Evolutionary conservation across 2,113 vertebrate genomes (phyloP).

Genomic region (Vireo altiloquus): DNA sequence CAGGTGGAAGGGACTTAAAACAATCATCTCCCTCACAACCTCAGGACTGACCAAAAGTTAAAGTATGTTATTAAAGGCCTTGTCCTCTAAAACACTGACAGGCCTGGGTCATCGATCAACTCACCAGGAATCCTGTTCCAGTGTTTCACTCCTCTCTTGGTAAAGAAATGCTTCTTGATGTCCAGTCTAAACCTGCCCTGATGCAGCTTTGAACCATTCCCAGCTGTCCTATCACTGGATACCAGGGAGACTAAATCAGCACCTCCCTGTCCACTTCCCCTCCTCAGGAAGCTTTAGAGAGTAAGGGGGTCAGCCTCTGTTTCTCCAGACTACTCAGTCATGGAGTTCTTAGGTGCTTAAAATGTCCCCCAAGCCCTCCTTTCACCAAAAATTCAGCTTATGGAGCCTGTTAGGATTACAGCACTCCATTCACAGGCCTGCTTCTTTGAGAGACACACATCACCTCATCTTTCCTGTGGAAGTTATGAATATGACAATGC

Average conservation of each 20-base stretch:
- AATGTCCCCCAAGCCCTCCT: neutral
- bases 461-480: neutral
- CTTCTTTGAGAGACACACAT: neutral
- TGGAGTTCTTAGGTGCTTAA: neutral
- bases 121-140: neutral
- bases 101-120: rapidly evolving
- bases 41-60: neutral
- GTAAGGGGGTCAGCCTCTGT: neutral
- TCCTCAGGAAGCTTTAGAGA: neutral
- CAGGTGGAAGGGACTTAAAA: neutral
- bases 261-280: neutral
- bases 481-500: neutral
- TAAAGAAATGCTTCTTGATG: neutral
- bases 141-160: neutral
- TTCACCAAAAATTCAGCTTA: neutral
- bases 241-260: neutral
- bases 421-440: neutral
- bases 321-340: neutral
- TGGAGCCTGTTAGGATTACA: neutral
- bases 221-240: rapidly evolving
- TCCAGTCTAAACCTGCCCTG: neutral
- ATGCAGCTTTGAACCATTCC: neutral
- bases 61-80: neutral
- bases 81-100: neutral
- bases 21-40: neutral